Evolutionary conservation across 1,140 invertebrate species (phyloP), one percentile per base, ranked within the genome.

Genomic region (Araneus ventricosus): DNA sequence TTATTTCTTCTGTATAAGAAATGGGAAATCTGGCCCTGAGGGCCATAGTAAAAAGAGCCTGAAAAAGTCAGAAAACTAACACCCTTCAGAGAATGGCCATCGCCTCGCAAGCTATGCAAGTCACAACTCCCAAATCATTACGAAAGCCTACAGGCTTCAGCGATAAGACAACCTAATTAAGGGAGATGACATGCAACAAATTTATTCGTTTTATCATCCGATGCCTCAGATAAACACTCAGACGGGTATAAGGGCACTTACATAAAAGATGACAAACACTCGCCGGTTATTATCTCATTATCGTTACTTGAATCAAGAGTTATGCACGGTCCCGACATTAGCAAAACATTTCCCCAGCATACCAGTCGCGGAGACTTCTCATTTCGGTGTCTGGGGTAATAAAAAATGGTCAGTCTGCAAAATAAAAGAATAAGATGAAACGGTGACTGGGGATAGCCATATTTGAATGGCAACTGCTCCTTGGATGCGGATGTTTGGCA

Each of bases 171-270:
- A 57, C 20, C 82, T 52, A 84, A 84, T 84, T 84, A 84, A 84
- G 45, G 22, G 41, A 84, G 82, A 52, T 84, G 82, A 84, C 82
- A 57, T 84, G 45, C 30, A 84, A 84, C 82, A 84, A 84, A 52
- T 84, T 52, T 84, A 84, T 84, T 84, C 39, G 27, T 57, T 57
- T 84, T 57, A 75, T 75, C 70, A 34, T 34, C 30, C 70, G 70
- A 75, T 75, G 67, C 10, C 30, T 75, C 67, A 37, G 30, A 22
- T 14, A 34, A 67, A 67, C n/a, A 67, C 27, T 67, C 63, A 67
- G 63, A 27, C 63, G 34, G 34, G 4, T 22, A 22, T 14, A 10
- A 30, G 30, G 70, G 30, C 70, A 75, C 70, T 75, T 75, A 75
- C 70, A 75, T 75, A 75, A 37, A 75, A 75, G 70, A 75, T 75